These are phyloP conservation scores for Petromus typicus DNA, from an alignment of 2,113 vertebrate species.

Conservation along the genomic window DNA sequence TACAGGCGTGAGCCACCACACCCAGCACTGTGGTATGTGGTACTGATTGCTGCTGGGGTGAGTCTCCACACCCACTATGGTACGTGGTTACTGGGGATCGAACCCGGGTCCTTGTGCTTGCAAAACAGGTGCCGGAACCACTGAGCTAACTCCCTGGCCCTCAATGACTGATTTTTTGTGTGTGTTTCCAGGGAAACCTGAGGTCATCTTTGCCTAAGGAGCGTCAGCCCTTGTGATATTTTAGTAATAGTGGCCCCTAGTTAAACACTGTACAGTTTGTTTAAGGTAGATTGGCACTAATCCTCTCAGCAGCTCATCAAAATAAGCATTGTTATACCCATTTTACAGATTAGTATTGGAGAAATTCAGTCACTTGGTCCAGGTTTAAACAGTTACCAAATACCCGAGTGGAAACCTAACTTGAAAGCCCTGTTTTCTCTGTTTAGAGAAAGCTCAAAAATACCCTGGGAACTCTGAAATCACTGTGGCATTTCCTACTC, in stretches of 20 bases:
- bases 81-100: too few relatives aligned
- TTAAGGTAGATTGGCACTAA: background rate
- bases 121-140: too few relatives aligned
- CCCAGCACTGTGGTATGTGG: too few relatives aligned
- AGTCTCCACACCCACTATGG: too few relatives aligned
- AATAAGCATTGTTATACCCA: background rate
- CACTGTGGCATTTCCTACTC: constrained; percentile 31
- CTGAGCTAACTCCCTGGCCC: too few relatives aligned
- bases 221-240: background rate
- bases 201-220: constrained; percentile 63
- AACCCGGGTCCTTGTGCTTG: too few relatives aligned
- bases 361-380: constrained; percentile 5
- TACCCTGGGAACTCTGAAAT: constrained; percentile 31
- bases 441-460: constrained; percentile 50
- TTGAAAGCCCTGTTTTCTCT: constrained; percentile 46
- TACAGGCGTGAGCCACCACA: too few relatives aligned
- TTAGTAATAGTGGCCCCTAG: background rate
- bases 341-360: constrained; percentile 36
- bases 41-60: too few relatives aligned
- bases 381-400: constrained; percentile 20
- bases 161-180: constrained; percentile 55
- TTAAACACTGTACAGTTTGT: background rate
- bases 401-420: background rate
- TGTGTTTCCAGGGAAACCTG: constrained; percentile 5
- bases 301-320: background rate